Percentiles rank a stretch among this genome's conserved stretches.
Conservation (phyloP, 2,888 invertebrate species). For the Aleiodes alternator region DNA sequence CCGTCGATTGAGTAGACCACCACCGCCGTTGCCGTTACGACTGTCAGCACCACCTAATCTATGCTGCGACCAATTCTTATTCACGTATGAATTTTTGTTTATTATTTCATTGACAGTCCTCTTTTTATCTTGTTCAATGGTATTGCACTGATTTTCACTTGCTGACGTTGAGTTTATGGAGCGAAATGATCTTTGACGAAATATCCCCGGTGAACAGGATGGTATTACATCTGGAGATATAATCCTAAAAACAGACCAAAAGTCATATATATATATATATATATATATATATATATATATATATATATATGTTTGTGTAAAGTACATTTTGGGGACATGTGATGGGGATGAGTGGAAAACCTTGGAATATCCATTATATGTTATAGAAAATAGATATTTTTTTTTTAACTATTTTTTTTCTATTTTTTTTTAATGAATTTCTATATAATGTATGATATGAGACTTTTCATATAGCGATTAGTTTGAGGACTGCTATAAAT, state of each 20-base stretch:
- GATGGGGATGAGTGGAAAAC: no score
- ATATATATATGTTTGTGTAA: no score
- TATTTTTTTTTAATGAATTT: no score
- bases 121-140: slow-evolving; percentile 53
- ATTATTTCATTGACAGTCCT: slow-evolving; percentile 48
- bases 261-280: no score
- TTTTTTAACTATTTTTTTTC: no score
- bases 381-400: no score
- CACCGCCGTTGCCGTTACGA: slow-evolving; percentile 39
- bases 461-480: no score
- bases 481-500: no score
- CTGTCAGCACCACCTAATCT: slow-evolving; percentile 25
- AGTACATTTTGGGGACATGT: no score
- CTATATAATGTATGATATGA: no score
- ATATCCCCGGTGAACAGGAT: slow-evolving; percentile 80
- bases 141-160: slow-evolving; percentile 51
- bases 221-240: slow-evolving; percentile 80
- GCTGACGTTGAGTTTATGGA: slow-evolving; percentile 61
- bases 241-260: slow-evolving; percentile 74
- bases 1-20: slow-evolving; percentile 57
- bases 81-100: slow-evolving; percentile 46
- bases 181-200: slow-evolving; percentile 77
- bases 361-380: no score
- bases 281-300: no score
- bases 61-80: slow-evolving; percentile 52